Evolutionary conservation across 2,113 vertebrate species (phyloP), one percentile per base, ranked within the genome.

Genomic region (Theristicus caerulescens): DNA sequence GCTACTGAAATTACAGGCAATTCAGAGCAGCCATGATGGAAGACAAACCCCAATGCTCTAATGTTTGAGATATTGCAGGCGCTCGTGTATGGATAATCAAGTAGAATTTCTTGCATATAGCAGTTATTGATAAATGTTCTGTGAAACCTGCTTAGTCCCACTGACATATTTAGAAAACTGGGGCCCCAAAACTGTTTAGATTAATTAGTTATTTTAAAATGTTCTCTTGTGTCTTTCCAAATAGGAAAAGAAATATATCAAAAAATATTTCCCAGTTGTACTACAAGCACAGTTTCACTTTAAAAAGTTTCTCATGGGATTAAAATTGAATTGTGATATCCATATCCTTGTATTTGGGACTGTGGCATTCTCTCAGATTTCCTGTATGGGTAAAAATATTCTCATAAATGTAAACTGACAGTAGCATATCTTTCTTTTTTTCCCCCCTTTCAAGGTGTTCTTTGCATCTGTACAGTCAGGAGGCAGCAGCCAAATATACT

Each of bases 401-500:
- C 67, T 71, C 83, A 85, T 86, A 93, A 79, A 92, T 52, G 57
- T 71, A 88, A 88, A 94, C 66, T 97, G 40, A 98, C 83, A 51
- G 55, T 77, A 29, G 47, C 21, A 47, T 74, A 16, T 21, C 21
- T 32, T 3, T 61, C 26, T 36, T 59, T 42, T 52, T 38, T 16
- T 31, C 10, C 13, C 26, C 61, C 25, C 34, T 96, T 93, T 97
- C 77, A 97, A 99, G 99, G 98, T 99, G 47, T 99, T 99, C 97
- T 99, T 99, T 93, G 98, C 99, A 32, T 99, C 99, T 6, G 98
- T 98, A 57, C 98, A 99, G 97, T 98, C 98, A 27, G 99, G 95
- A 66, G 99, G 99, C 96, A 98, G 98, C 98, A 99, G 99, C 97
- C 99, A 99, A 97, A 99, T 99, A 97, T 99, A 99, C 96, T 99